Evolutionary conservation across 1,140 invertebrate species (phyloP).

Genomic region (Steinernema feltiae): DNA sequence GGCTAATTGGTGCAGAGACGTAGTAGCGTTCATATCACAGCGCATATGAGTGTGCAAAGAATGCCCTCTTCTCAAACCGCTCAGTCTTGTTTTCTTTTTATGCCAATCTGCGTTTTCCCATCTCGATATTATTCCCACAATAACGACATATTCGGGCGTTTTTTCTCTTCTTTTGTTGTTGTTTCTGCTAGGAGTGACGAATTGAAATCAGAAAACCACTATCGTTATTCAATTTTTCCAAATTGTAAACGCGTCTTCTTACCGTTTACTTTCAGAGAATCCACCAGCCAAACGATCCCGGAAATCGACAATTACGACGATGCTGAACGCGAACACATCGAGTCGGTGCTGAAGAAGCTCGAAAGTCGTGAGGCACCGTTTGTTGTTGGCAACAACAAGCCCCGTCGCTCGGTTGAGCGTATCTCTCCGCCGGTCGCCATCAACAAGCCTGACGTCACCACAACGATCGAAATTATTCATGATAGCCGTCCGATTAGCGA

Average conservation of each 20-base stretch:
- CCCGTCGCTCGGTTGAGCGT: background rate
- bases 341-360: conserved; percentile 30
- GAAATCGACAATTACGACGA: conserved; percentile 29
- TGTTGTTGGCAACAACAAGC: conserved; percentile 7
- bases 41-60: too few relatives aligned
- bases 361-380: conserved; percentile 26
- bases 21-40: too few relatives aligned
- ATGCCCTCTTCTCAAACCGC: too few relatives aligned
- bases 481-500: background rate
- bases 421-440: background rate
- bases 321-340: conserved; percentile 32
- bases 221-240: too few relatives aligned
- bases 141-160: background rate
- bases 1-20: too few relatives aligned
- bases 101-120: too few relatives aligned
- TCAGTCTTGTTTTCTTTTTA: too few relatives aligned
- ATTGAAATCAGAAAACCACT: too few relatives aligned
- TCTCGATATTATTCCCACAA: too few relatives aligned
- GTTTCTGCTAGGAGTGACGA: too few relatives aligned
- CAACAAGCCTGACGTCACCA: background rate
- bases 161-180: background rate
- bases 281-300: conserved; percentile 23
- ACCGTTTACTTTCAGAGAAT: conserved; percentile 23
- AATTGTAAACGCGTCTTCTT: background rate
- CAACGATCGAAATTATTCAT: background rate